Percentiles rank a stretch among this genome's conserved stretches.
Evolutionary conservation across 1,140 invertebrate genomes (phyloP).

Genomic region (Hyles euphorbiae): DNA sequence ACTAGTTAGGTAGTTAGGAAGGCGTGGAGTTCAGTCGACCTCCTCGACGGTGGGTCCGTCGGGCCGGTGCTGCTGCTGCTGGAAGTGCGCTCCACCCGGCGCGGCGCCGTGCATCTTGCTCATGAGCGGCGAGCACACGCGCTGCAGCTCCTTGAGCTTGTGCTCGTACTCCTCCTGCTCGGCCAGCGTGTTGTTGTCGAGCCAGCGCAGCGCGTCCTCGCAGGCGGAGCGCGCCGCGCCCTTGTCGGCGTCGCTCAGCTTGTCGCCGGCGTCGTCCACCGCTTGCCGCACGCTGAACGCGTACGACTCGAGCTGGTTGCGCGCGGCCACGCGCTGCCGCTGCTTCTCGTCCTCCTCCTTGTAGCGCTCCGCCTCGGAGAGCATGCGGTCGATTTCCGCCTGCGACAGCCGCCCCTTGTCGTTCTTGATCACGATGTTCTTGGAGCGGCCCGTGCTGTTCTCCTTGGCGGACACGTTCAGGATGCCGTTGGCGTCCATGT

Average conservation of each 20-base stretch:
- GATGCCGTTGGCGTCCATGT: conserved; percentile 83
- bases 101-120: conserved; percentile 82
- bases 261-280: conserved; percentile 59
- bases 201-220: conserved; percentile 75
- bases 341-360: conserved; percentile 83
- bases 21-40: conserved; percentile 70
- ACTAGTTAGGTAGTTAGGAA: too few relatives aligned
- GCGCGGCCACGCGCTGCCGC: conserved; percentile 80
- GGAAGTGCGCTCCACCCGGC: conserved; percentile 21
- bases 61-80: conserved; percentile 17
- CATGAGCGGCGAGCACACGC: conserved; percentile 84
- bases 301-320: conserved; percentile 89
- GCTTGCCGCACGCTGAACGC: conserved; percentile 87
- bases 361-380: conserved; percentile 84
- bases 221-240: conserved; percentile 76
- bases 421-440: conserved; percentile 92
- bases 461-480: conserved; percentile 79
- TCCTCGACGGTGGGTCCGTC: conserved; percentile 82
- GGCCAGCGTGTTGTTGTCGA: conserved; percentile 81
- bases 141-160: conserved; percentile 84
- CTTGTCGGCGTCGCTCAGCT: conserved; percentile 79
- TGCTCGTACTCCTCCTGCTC: conserved; percentile 90
- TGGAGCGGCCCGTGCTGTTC: conserved; percentile 82
- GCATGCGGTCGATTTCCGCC: conserved; percentile 94
- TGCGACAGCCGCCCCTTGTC: conserved; percentile 93